Evolutionary conservation across 2,888 invertebrate genomes (phyloP).

Genomic region (Nomada hirtipes): DNA sequence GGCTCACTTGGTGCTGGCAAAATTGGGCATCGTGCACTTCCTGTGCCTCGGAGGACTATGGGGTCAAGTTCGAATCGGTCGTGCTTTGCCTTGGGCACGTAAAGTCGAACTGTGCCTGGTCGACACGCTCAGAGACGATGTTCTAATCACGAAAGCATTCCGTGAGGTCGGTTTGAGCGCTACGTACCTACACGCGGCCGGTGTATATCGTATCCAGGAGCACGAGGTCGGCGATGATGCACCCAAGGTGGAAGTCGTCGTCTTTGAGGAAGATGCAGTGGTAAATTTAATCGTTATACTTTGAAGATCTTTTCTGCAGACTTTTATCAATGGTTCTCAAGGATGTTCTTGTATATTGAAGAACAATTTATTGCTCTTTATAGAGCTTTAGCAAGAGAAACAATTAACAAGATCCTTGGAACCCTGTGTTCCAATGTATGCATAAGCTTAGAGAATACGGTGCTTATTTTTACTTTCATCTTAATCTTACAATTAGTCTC

Average conservation of each 20-base stretch:
- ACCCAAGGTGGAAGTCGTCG: slow-evolving; percentile 83
- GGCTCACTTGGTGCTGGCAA: slow-evolving; percentile 83
- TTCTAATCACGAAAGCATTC: slow-evolving; percentile 84
- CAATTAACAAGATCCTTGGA: too few species aligned
- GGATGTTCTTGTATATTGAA: too few species aligned
- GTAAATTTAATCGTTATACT: slow-evolving; percentile 70
- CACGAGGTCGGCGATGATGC: slow-evolving; percentile 76
- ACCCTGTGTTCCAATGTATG: too few species aligned
- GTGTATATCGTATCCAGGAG: slow-evolving; percentile 84
- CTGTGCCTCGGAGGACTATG: slow-evolving; percentile 86
- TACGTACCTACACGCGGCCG: slow-evolving; percentile 85
- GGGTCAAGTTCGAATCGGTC: slow-evolving; percentile 85
- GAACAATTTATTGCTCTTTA: too few species aligned
- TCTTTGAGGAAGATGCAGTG: slow-evolving; percentile 85
- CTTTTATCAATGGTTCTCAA: too few species aligned
- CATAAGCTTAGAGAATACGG: too few species aligned
- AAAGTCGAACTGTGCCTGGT: slow-evolving; percentile 85
- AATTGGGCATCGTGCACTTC: slow-evolving; percentile 85
- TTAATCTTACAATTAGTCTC: too few species aligned
- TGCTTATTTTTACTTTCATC: too few species aligned
- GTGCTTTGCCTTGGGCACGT: slow-evolving; percentile 86
- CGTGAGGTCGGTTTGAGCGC: slow-evolving; percentile 83
- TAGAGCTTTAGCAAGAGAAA: too few species aligned
- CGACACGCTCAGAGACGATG: slow-evolving; percentile 84
- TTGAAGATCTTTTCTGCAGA: too few species aligned